phyloP scores from a whole-genome alignment of 1,140 invertebrate genomes.

The Popillia japonica region DNA sequence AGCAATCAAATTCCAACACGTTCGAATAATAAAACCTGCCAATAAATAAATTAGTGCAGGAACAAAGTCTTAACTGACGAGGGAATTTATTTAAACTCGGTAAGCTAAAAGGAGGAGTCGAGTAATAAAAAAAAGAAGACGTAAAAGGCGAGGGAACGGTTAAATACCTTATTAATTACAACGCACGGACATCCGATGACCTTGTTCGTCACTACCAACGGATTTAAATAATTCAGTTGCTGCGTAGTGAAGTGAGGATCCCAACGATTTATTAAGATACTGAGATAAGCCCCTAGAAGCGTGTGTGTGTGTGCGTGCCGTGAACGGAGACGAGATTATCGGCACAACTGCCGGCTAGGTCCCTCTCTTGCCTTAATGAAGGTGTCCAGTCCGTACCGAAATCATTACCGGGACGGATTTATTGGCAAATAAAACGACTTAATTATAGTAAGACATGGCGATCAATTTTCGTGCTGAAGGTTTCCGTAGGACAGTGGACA shows the following conservation, averaged over 20 bases:
- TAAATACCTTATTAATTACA: background rate
- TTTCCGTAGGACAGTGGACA: background rate
- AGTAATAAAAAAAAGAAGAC: background rate
- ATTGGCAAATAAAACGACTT: slow-evolving; percentile 15
- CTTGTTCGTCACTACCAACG: background rate
- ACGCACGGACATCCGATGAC: background rate
- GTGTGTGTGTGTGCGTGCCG: background rate
- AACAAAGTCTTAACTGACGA: background rate
- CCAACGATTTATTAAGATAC: slow-evolving; percentile 4
- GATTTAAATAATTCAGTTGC: background rate
- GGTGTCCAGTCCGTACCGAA: slow-evolving; percentile 1
- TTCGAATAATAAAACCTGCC: background rate
- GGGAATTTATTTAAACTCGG: too few relatives aligned
- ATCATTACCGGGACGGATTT: background rate
- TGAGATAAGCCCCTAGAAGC: background rate
- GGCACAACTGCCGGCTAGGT: background rate
- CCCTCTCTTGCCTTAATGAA: background rate
- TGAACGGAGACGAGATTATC: background rate
- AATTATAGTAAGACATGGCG: background rate
- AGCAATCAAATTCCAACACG: background rate
- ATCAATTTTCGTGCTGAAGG: background rate
- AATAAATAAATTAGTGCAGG: background rate
- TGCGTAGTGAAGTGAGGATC: slow-evolving; percentile 2
- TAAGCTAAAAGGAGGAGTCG: background rate
- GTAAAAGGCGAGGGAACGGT: background rate